Percentiles rank a stretch among this genome's conserved stretches.
Evolutionary conservation across 2,113 vertebrate genomes (phyloP).

Genomic region (Lynx canadensis): DNA sequence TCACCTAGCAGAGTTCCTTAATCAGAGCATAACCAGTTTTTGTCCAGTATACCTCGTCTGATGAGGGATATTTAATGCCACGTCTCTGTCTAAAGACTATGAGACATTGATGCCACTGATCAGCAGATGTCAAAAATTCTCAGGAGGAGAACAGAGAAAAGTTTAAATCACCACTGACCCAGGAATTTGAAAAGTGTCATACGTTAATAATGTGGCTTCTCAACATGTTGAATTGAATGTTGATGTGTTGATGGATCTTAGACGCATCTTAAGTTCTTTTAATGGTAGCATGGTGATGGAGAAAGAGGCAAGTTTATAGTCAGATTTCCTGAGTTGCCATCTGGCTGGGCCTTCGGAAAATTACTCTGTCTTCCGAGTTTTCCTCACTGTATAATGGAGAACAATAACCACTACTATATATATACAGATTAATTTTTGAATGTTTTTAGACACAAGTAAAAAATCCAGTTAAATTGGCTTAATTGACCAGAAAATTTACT

Average conservation of each 20-base stretch:
- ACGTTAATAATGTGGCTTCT: neutral
- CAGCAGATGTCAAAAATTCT: neutral
- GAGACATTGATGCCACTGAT: neutral
- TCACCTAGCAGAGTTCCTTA: neutral
- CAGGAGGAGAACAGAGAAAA: neutral
- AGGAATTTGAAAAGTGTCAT: neutral
- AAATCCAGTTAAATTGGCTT: neutral
- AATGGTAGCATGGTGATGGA: too few species aligned
- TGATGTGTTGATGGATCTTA: neutral
- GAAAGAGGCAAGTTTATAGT: neutral
- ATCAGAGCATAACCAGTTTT: neutral
- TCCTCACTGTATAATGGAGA: neutral
- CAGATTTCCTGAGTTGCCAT: neutral
- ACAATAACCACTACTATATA: neutral
- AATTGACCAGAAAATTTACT: neutral
- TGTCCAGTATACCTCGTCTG: neutral
- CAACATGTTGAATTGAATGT: neutral
- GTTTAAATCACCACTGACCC: neutral
- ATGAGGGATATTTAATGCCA: neutral
- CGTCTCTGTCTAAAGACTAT: neutral
- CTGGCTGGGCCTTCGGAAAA: neutral
- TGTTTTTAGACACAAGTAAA: neutral
- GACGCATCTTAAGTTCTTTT: neutral
- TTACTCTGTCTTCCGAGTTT: neutral
- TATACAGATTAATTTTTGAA: neutral